Percentiles rank a stretch among this genome's conserved stretches.
Conservation (phyloP, 2,888 invertebrate genomes). For the Eupeodes latifasciatus region DNA sequence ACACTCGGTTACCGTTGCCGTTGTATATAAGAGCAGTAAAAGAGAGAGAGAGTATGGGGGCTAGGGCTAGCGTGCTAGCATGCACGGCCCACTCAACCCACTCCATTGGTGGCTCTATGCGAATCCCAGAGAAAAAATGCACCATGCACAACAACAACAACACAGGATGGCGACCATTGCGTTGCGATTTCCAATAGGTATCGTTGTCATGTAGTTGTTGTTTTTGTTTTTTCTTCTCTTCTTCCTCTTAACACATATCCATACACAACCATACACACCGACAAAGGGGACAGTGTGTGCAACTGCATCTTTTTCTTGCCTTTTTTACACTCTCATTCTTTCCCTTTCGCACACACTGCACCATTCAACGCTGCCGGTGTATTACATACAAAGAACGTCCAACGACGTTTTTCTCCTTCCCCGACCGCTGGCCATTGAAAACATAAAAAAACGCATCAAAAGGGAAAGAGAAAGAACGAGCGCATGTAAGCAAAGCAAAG, state of each 20-base stretch:
- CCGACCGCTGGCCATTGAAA: conserved; percentile 39
- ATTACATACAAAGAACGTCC: conserved; percentile 43
- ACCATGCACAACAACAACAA: conserved; percentile 71
- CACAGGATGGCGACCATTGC: conserved; percentile 75
- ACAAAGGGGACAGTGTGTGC: conserved; percentile 6
- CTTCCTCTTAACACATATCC: conserved; percentile 36
- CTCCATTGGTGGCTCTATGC: conserved; percentile 66
- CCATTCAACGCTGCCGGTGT: conserved; percentile 1
- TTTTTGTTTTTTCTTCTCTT: conserved; percentile 36
- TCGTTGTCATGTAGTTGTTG: conserved; percentile 61
- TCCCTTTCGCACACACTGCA: conserved; percentile 65
- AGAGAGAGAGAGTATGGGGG: conserved; percentile 54
- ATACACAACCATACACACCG: conserved; percentile 25
- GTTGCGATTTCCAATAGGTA: conserved; percentile 74
- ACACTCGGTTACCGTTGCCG: conserved; percentile 30
- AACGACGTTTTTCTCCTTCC: conserved; percentile 27
- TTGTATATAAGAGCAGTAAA: conserved; percentile 54
- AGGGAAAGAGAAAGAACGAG: conserved; percentile 71
- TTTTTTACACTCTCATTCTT: background rate
- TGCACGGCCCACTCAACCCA: conserved; percentile 74
- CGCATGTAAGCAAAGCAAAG: conserved; percentile 57
- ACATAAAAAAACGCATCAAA: conserved; percentile 69
- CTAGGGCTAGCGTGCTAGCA: conserved; percentile 39
- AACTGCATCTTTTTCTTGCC: conserved; percentile 65
- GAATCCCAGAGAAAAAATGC: conserved; percentile 60